Percentiles rank a stretch among this genome's conserved stretches.
These are phyloP conservation scores for Enoplosus armatus DNA, from an alignment of 2,797 vertebrate species.

Conservation along the genomic window DNA sequence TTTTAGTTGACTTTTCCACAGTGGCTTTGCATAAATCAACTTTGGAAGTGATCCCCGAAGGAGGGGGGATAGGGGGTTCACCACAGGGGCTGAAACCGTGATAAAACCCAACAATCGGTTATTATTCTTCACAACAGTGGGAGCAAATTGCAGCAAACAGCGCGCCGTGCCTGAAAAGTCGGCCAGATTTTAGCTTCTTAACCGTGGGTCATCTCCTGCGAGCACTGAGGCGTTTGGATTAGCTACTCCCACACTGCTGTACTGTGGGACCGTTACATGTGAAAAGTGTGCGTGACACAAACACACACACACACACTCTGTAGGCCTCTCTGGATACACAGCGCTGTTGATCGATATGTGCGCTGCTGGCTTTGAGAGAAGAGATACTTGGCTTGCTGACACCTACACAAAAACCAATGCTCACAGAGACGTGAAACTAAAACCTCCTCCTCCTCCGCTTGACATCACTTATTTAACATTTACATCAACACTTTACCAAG, in stretches of 20 bases:
- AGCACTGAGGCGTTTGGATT: slow-evolving; percentile 44
- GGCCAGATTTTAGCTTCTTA: slow-evolving; percentile 43
- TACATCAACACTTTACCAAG: slow-evolving; percentile 37
- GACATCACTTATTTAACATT: slow-evolving; percentile 60
- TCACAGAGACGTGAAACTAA: slow-evolving; percentile 40
- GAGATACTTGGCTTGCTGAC: slow-evolving; percentile 54
- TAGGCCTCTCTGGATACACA: slow-evolving; percentile 19
- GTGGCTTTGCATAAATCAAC: slow-evolving; percentile 75
- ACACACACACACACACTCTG: background rate
- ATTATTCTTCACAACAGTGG: slow-evolving; percentile 57
- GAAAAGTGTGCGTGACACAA: background rate
- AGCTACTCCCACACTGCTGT: slow-evolving; percentile 58
- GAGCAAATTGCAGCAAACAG: slow-evolving; percentile 38
- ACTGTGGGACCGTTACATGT: slow-evolving; percentile 1
- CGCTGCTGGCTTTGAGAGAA: slow-evolving; percentile 37
- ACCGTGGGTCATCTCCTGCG: slow-evolving; percentile 54
- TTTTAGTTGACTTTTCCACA: slow-evolving; percentile 64
- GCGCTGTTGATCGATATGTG: slow-evolving; percentile 50
- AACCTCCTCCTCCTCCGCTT: slow-evolving; percentile 60
- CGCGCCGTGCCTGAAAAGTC: slow-evolving; percentile 1
- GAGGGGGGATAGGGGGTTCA: slow-evolving; percentile 5
- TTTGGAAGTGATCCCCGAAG: slow-evolving; percentile 42
- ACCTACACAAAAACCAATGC: slow-evolving; percentile 57
- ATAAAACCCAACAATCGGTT: slow-evolving; percentile 62
- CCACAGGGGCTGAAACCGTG: slow-evolving; percentile 26